Percentiles rank a stretch among this genome's conserved stretches.
phyloP scores from a whole-genome alignment of 1,140 invertebrate genomes.

The Drosophila cardini region DNA sequence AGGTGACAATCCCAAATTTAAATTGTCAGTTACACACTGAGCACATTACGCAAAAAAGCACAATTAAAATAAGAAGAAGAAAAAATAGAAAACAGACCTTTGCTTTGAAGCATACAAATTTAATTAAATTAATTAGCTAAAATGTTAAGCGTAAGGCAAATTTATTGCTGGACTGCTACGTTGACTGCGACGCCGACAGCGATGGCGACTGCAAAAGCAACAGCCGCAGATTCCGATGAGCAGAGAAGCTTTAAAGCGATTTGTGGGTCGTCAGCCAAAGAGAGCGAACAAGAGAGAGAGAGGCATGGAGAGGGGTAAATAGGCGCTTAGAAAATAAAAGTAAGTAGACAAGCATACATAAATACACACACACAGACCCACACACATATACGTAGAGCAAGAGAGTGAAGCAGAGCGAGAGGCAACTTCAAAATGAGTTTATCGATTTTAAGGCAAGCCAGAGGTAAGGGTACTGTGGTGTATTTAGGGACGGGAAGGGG shows the following conservation, averaged over 20 bases:
- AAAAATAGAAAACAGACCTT: constrained; percentile 9
- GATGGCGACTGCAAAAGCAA: constrained; percentile 49
- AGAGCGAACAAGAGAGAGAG: background rate
- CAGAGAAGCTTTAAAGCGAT: constrained; percentile 50
- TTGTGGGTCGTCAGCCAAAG: constrained; percentile 24
- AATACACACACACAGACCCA: constrained; percentile 5
- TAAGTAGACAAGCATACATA: constrained; percentile 51
- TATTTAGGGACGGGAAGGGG: background rate
- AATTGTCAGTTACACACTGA: constrained; percentile 35
- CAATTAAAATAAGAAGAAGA: background rate
- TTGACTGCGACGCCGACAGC: no score
- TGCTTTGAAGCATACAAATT: constrained; percentile 56
- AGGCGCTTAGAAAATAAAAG: constrained; percentile 77
- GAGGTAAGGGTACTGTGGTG: constrained; percentile 53
- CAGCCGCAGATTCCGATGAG: constrained; percentile 49
- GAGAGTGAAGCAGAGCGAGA: constrained; percentile 29
- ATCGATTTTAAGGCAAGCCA: constrained; percentile 78
- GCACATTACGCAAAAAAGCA: background rate
- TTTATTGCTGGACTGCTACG: constrained; percentile 51
- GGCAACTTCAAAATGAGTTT: constrained; percentile 82
- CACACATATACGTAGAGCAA: background rate
- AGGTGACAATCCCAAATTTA: constrained; percentile 47
- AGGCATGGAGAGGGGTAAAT: constrained; percentile 15
- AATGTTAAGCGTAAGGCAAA: constrained; percentile 53
- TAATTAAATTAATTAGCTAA: constrained; percentile 72